Percentiles rank a stretch among this genome's conserved stretches.
Evolutionary conservation across 2,888 invertebrate species (phyloP).

Genomic region (Phania funesta): DNA sequence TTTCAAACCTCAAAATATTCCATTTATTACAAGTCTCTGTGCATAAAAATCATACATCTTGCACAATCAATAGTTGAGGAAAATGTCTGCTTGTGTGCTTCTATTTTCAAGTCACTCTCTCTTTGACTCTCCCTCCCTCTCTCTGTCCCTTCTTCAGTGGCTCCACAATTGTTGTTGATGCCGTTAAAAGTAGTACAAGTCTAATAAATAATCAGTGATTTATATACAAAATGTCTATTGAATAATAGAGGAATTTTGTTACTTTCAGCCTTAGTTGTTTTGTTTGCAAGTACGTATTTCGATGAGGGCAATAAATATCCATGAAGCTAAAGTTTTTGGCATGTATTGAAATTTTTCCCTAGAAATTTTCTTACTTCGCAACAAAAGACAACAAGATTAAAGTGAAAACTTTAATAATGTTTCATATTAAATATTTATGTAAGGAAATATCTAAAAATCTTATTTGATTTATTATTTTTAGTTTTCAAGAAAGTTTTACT

Average conservation of each 20-base stretch:
- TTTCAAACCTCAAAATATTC: conserved; percentile 21
- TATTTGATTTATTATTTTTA: background rate
- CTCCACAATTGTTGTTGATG: background rate
- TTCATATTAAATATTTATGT: conserved; percentile 9
- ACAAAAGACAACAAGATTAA: background rate
- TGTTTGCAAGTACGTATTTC: background rate
- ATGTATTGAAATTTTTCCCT: conserved; percentile 51
- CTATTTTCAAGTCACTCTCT: background rate
- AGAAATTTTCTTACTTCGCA: conserved; percentile 19
- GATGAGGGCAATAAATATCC: conserved; percentile 61
- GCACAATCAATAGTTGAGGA: background rate
- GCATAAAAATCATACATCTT: background rate
- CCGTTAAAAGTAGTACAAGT: background rate
- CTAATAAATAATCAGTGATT: conserved; percentile 58
- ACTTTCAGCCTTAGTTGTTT: background rate
- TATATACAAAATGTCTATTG: conserved; percentile 45
- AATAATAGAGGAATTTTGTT: conserved; percentile 36
- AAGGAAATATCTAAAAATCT: background rate
- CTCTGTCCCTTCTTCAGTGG: background rate
- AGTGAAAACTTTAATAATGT: conserved; percentile 7
- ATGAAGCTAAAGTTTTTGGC: conserved; percentile 59
- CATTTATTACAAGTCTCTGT: conserved; percentile 6
- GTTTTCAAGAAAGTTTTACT: background rate
- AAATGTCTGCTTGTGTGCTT: background rate
- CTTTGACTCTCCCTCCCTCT: background rate